phyloP scores from a whole-genome alignment of 1,140 invertebrate genomes.

The Coboldia fuscipes region DNA sequence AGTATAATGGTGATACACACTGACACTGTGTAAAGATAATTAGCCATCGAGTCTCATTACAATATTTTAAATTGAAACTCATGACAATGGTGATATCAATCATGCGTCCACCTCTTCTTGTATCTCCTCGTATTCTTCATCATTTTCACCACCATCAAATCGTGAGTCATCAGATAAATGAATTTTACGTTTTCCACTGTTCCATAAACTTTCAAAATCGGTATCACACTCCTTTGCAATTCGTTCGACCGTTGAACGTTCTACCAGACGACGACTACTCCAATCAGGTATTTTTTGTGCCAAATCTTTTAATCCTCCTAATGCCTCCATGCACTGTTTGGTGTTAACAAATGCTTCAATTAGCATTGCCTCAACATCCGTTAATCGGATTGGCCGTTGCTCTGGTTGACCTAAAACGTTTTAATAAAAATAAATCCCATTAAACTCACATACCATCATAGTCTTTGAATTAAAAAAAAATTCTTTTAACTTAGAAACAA shows the following conservation, averaged over 20 bases:
- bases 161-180: neutral
- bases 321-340: conserved; percentile 16
- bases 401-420: conserved; percentile 15
- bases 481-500: no score
- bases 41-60: no score
- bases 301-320: conserved; percentile 14
- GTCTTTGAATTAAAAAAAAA: no score
- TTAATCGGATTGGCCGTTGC: conserved; percentile 15
- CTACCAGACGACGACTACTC: conserved; percentile 14
- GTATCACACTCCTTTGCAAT: conserved; percentile 17
- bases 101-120: conserved; percentile 17
- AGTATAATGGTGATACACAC: no score
- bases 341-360: conserved; percentile 12
- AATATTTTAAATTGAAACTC: no score
- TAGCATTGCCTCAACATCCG: conserved; percentile 15
- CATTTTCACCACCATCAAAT: conserved; percentile 6
- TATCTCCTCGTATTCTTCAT: conserved; percentile 18
- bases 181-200: conserved; percentile 10
- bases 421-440: no score
- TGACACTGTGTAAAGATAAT: no score
- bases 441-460: no score
- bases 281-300: conserved; percentile 14
- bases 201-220: conserved; percentile 19
- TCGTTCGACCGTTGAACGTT: conserved; percentile 13
- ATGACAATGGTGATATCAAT: no score